These are phyloP conservation scores for Apodemus sylvaticus DNA, from an alignment of 2,113 vertebrate species.

Conservation along the genomic window DNA sequence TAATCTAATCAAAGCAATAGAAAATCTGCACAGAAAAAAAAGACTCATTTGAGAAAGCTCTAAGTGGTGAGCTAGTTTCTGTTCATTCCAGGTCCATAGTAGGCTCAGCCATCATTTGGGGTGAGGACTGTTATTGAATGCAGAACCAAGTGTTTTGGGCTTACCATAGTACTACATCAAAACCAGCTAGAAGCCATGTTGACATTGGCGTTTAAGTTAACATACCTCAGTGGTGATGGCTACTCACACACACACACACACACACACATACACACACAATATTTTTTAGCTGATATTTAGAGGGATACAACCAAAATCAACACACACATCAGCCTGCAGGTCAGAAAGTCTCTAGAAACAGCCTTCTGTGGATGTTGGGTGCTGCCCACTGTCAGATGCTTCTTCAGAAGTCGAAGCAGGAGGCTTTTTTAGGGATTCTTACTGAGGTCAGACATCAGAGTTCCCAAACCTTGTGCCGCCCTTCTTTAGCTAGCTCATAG, in stretches of 20 bases:
- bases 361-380: neutral
- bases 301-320: neutral
- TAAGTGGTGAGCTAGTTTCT: neutral
- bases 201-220: neutral
- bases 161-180: neutral
- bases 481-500: neutral
- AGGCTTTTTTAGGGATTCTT: neutral
- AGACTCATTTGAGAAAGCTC: neutral
- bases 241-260: neutral
- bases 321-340: neutral
- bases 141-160: no score
- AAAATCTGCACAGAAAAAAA: neutral
- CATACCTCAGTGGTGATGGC: neutral
- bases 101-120: neutral
- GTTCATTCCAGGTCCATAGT: neutral
- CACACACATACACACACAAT: neutral
- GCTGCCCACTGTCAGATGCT: neutral
- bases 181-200: neutral
- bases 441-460: neutral
- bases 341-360: neutral
- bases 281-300: neutral
- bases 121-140: neutral
- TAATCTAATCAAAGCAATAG: neutral
- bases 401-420: conserved; percentile 5
- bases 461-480: neutral